phyloP scores from a whole-genome alignment of 2,888 invertebrate species.

The Ditula angustiorana region DNA sequence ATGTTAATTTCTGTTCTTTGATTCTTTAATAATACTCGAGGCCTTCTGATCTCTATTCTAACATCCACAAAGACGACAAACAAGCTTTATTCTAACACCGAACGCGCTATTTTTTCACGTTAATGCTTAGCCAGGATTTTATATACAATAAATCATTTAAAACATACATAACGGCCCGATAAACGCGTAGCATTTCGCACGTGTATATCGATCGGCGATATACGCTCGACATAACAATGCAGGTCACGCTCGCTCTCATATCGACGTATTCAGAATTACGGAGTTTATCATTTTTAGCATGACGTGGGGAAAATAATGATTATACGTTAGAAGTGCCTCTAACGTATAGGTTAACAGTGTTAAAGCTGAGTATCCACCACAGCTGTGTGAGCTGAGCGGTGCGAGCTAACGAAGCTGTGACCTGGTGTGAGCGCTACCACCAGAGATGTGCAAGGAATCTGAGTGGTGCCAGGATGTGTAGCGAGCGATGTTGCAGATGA shows the following conservation, averaged over 20 bases:
- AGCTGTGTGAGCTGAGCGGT: too few relatives aligned
- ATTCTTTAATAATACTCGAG: too few relatives aligned
- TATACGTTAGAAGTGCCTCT: neutral
- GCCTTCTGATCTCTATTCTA: too few relatives aligned
- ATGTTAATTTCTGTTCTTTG: too few relatives aligned
- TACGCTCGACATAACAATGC: constrained; percentile 1
- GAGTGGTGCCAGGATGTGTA: too few relatives aligned
- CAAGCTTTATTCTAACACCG: neutral
- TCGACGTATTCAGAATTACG: constrained; percentile 13
- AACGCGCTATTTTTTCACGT: neutral
- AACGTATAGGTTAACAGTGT: neutral
- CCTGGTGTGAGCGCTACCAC: too few relatives aligned
- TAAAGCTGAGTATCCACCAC: too few relatives aligned
- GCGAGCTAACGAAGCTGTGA: too few relatives aligned
- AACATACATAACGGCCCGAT: constrained; percentile 2
- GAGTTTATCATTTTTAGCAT: constrained; percentile 20
- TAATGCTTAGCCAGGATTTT: neutral
- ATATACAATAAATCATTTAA: constrained; percentile 3
- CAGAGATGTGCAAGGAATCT: too few relatives aligned
- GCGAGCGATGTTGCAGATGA: too few relatives aligned
- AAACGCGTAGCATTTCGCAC: neutral
- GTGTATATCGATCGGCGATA: neutral
- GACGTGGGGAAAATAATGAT: constrained; percentile 12
- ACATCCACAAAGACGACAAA: too few relatives aligned
- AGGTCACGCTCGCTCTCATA: constrained; percentile 10